A percentile compares a stretch with the other conserved stretches of the same genome.
These are phyloP conservation scores for Condylura cristata DNA, from an alignment of 2,113 vertebrate species.

Conservation along the genomic window DNA sequence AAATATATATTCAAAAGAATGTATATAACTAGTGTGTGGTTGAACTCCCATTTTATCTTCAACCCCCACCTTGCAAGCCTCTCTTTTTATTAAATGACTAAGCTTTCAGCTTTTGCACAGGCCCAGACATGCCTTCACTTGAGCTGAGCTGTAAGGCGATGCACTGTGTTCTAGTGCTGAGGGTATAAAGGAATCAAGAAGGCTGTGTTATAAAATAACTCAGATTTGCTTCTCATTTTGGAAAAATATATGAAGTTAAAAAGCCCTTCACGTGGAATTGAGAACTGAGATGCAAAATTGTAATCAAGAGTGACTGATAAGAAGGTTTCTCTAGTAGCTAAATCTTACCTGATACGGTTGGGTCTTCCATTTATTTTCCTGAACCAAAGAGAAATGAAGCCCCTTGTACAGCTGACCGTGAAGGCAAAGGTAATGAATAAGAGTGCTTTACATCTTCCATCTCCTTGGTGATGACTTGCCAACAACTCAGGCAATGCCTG, in stretches of 20 bases:
- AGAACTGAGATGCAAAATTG: background rate
- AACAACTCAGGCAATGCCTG: background rate
- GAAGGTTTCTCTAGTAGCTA: background rate
- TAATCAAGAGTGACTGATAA: background rate
- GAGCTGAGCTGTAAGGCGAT: background rate
- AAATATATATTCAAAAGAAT: slow-evolving; percentile 20
- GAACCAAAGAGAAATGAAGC: background rate
- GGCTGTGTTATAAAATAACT: background rate
- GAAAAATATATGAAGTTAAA: slow-evolving; percentile 46
- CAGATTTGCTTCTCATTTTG: slow-evolving; percentile 31
- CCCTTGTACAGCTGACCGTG: background rate
- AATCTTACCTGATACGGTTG: background rate
- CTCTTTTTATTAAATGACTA: background rate
- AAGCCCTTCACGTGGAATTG: background rate
- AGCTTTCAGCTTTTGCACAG: background rate
- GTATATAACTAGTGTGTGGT: background rate
- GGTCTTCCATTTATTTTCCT: slow-evolving; percentile 2
- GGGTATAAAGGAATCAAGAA: background rate
- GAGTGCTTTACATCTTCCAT: background rate
- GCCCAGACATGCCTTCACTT: background rate
- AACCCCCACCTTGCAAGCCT: background rate
- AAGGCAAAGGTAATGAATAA: background rate
- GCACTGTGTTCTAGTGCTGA: background rate
- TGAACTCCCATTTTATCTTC: background rate
- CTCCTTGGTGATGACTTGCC: background rate